These are phyloP conservation scores for Mormyrops attenuatus DNA, from an alignment of 2,797 vertebrate genomes.

Conservation along the genomic window DNA sequence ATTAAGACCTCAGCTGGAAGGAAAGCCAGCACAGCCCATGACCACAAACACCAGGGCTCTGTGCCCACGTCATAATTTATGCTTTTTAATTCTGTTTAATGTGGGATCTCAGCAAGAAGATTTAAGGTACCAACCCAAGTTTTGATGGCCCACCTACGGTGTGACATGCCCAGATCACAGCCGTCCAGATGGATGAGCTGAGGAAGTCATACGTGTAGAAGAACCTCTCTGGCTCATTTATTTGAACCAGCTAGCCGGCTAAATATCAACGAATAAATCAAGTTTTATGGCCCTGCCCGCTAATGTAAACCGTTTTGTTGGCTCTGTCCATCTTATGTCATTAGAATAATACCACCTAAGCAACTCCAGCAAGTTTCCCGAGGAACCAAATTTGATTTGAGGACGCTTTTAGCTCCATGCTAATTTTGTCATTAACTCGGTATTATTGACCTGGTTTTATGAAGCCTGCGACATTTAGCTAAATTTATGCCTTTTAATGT, in stretches of 20 bases:
- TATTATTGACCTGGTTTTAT: constrained; percentile 1
- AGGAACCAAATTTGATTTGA: not conserved
- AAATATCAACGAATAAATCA: constrained; percentile 12
- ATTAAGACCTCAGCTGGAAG: not conserved
- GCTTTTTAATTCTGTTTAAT: constrained; percentile 1
- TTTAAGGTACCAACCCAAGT: constrained; percentile 7
- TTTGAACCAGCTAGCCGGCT: not conserved
- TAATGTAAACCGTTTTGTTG: not conserved
- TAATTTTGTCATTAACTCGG: not conserved
- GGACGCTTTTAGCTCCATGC: not conserved
- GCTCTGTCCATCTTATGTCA: not conserved
- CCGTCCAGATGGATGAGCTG: not conserved
- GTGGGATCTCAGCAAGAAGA: not conserved
- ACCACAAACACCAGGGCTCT: not conserved
- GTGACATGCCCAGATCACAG: not conserved
- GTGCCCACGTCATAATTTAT: not conserved
- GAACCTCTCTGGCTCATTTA: not conserved
- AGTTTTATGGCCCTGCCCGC: not conserved
- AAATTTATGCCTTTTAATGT: constrained; percentile 1
- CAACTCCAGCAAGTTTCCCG: not conserved
- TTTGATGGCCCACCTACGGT: not conserved
- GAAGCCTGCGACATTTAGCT: not conserved
- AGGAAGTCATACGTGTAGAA: not conserved
- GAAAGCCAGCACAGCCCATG: not conserved
- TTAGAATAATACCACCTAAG: constrained; percentile 1